Percentiles rank a stretch among this genome's conserved stretches.
phyloP scores from a whole-genome alignment of 2,888 invertebrate species.

The Acanthoscelides obtectus region DNA sequence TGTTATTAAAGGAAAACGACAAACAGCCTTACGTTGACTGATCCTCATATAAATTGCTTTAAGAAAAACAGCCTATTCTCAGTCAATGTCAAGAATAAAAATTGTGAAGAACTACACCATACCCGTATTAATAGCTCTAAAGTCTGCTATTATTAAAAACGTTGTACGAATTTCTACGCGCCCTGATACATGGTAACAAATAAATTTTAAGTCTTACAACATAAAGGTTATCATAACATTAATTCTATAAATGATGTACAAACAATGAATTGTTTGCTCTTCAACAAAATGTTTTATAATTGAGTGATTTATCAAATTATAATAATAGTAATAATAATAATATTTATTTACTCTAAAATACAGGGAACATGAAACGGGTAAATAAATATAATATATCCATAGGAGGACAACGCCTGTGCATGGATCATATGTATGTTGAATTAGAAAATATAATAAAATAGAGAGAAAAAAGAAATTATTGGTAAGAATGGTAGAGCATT shows the following conservation, averaged over 20 bases:
- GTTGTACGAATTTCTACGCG: neutral
- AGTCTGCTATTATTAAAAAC: neutral
- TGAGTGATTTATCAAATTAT: neutral
- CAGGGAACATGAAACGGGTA: no score
- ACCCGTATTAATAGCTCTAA: neutral
- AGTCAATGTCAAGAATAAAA: neutral
- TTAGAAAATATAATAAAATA: no score
- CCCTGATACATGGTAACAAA: neutral
- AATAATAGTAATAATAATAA: no score
- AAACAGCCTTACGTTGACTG: neutral
- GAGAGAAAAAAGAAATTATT: no score
- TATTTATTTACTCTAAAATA: no score
- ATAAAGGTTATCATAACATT: neutral
- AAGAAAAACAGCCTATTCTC: neutral
- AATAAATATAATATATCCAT: no score
- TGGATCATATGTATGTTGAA: no score
- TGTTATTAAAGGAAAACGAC: neutral
- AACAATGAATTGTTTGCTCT: neutral
- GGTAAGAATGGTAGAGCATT: no score
- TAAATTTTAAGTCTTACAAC: neutral
- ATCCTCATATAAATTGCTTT: no score
- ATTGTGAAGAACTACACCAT: neutral
- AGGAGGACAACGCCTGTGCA: no score
- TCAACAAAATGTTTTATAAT: neutral
- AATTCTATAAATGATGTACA: neutral